These are phyloP conservation scores for Serilophus lunatus DNA, from an alignment of 2,113 vertebrate species.

Conservation along the genomic window DNA sequence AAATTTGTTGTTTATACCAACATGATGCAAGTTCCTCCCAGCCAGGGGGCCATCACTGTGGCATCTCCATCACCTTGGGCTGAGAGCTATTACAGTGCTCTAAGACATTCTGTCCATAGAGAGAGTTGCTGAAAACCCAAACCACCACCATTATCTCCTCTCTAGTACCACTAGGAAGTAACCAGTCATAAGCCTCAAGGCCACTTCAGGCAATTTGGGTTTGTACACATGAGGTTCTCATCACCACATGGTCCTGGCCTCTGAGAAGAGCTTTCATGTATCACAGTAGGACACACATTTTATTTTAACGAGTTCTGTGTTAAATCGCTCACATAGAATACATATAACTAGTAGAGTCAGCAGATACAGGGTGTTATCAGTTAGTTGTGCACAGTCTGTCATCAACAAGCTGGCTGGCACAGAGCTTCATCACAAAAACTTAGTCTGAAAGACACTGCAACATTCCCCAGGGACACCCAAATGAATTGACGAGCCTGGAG, in stretches of 20 bases:
- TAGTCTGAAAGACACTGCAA: background rate
- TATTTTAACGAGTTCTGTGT: background rate
- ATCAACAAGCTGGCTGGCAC: background rate
- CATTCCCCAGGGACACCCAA: background rate
- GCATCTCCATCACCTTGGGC: rapidly evolving
- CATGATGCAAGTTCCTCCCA: background rate
- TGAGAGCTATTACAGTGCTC: background rate
- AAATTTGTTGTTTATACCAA: background rate
- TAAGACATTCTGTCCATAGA: background rate
- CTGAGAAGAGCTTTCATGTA: background rate
- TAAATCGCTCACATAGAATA: background rate
- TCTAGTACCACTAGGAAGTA: background rate
- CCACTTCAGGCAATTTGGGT: background rate
- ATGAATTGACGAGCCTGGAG: background rate
- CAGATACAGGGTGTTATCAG: background rate
- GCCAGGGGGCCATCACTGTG: background rate
- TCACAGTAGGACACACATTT: background rate
- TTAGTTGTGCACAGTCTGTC: background rate
- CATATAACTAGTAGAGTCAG: background rate
- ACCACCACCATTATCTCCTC: background rate
- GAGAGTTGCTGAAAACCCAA: background rate
- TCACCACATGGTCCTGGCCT: background rate
- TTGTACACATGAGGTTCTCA: background rate
- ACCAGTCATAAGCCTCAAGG: background rate
- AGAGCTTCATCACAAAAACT: background rate